Percentiles rank a stretch among this genome's conserved stretches.
Conservation (phyloP, 2,888 invertebrate species). For the Callyntrura guangdongensis region DNA sequence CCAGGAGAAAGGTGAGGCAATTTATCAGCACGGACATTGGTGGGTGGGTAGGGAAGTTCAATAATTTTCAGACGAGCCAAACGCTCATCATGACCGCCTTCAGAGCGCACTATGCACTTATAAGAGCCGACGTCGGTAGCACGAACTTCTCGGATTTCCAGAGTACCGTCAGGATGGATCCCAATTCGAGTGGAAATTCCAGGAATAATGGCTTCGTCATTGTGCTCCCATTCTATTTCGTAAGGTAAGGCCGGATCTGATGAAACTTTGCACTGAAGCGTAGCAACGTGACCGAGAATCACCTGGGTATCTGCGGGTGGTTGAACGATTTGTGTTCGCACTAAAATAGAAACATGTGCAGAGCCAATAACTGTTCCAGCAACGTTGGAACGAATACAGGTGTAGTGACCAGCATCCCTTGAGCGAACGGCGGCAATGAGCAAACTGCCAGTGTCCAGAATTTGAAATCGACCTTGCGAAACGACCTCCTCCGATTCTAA, state of each 20-base stretch:
- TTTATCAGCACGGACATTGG: constrained; percentile 91
- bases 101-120: constrained; percentile 95
- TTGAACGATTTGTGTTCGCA: constrained; percentile 96
- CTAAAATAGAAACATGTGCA: constrained; percentile 87
- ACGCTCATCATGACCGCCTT: constrained; percentile 97
- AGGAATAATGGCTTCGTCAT: constrained; percentile 88
- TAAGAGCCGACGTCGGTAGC: constrained; percentile 98
- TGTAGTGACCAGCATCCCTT: constrained; percentile 95
- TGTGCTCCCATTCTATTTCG: constrained; percentile 95
- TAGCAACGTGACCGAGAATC: constrained; percentile 96
- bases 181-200: constrained; percentile 82
- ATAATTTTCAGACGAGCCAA: constrained; percentile 94
- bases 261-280: constrained; percentile 97
- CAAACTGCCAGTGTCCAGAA: constrained; percentile 94
- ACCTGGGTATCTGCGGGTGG: constrained; percentile 97
- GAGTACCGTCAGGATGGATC: constrained; percentile 83
- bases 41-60: constrained; percentile 97
- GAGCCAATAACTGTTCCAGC: constrained; percentile 89
- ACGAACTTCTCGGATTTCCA: constrained; percentile 90
- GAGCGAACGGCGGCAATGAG: constrained; percentile 94
- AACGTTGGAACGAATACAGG: constrained; percentile 95
- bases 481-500: constrained; percentile 85
- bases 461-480: constrained; percentile 92
- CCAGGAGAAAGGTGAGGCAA: constrained; percentile 87
- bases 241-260: constrained; percentile 95